Evolutionary conservation across 2,113 vertebrate species (phyloP).

Genomic region (Rhegmatorhina hoffmannsi): DNA sequence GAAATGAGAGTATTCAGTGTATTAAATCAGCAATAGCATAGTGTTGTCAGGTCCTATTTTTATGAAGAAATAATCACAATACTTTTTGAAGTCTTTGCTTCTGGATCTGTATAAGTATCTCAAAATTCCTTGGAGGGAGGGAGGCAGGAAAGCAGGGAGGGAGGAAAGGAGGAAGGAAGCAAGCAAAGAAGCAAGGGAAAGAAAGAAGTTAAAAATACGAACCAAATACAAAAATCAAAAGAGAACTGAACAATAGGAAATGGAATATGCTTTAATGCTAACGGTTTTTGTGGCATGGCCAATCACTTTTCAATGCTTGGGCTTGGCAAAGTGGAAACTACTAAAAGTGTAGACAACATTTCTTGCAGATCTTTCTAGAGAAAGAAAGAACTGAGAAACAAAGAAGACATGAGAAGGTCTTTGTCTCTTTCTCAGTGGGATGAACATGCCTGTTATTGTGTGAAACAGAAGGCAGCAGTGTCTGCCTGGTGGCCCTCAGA

Average conservation of each 20-base stretch:
- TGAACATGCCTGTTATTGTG: slow-evolving; percentile 20
- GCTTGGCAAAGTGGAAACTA: background rate
- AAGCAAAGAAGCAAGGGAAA: background rate
- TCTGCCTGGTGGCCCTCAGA: slow-evolving; percentile 40
- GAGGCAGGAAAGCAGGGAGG: background rate
- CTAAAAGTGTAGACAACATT: background rate
- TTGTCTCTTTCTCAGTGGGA: slow-evolving; percentile 52
- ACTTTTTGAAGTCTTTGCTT: background rate
- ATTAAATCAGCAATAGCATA: background rate
- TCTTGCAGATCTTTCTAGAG: slow-evolving; percentile 25
- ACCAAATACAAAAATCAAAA: slow-evolving; percentile 3
- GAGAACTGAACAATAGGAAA: slow-evolving; percentile 1
- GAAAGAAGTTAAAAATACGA: background rate
- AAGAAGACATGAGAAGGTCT: slow-evolving; percentile 37
- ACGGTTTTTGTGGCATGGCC: background rate
- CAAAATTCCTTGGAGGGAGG: background rate
- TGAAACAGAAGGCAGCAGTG: slow-evolving; percentile 56
- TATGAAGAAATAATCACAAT: background rate
- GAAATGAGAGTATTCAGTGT: background rate
- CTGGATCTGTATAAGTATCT: background rate
- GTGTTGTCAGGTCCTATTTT: background rate
- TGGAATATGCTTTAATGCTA: background rate
- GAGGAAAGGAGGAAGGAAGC: too few species aligned
- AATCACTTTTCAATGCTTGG: background rate
- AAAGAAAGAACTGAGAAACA: background rate